phyloP scores from a whole-genome alignment of 92 coral and sea anemone species.

The Parazoanthus atlanticus region DNA sequence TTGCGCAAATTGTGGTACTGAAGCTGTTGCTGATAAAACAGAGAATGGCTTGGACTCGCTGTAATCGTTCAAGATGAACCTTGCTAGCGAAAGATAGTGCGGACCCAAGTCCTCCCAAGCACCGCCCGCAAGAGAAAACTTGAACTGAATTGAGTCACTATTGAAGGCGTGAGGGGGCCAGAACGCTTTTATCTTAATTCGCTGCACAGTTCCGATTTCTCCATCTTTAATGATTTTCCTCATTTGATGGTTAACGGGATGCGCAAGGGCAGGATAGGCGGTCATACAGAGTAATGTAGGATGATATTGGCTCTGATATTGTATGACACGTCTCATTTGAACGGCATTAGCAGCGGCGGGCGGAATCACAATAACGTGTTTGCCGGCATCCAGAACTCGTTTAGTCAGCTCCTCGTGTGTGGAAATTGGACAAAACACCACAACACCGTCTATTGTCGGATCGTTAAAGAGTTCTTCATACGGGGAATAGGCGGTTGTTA shows the following conservation, averaged over 20 bases:
- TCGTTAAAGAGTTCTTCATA: constrained; percentile 3
- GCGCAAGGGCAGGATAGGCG: constrained; percentile 21
- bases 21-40: constrained; percentile 23
- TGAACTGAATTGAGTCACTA: constrained; percentile 26
- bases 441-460: constrained; percentile 5
- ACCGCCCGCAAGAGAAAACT: constrained; percentile 25
- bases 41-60: not conserved
- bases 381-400: not conserved
- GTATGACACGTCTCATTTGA: not conserved
- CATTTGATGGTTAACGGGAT: constrained; percentile 18
- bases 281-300: not conserved
- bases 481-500: not conserved
- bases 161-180: constrained; percentile 33
- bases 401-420: constrained; percentile 21
- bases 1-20: constrained; percentile 7
- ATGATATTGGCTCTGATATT: not conserved
- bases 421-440: constrained; percentile 10
- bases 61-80: not conserved
- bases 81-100: constrained; percentile 4
- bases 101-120: constrained; percentile 35
- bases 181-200: constrained; percentile 8
- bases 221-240: not conserved
- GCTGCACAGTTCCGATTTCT: constrained; percentile 19
- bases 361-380: not conserved
- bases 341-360: not conserved